Conservation (phyloP, 2,113 vertebrate genomes). For the Rana temporaria region DNA sequence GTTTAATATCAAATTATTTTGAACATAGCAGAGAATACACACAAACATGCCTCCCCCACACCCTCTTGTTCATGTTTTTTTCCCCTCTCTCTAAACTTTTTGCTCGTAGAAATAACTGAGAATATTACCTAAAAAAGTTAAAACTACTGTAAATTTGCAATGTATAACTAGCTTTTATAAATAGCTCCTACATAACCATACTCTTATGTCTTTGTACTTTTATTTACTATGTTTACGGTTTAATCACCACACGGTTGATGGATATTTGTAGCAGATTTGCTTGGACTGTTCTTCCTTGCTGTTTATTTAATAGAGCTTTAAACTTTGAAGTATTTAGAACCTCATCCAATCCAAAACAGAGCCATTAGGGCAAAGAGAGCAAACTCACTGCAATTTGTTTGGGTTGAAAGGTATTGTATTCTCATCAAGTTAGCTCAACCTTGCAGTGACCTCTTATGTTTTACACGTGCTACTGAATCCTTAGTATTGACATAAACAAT, state of each 20-base stretch:
- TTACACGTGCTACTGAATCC: not conserved
- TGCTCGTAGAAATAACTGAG: too few relatives aligned
- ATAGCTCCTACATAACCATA: too few relatives aligned
- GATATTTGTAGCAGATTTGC: conserved; percentile 18
- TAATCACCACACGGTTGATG: not conserved
- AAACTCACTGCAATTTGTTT: not conserved
- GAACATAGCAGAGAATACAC: too few relatives aligned
- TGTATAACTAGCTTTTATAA: too few relatives aligned
- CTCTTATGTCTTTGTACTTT: too few relatives aligned
- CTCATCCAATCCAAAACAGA: not conserved
- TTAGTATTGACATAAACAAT: not conserved
- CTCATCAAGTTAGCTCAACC: not conserved
- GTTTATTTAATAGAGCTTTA: conserved; percentile 9
- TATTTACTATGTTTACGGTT: too few relatives aligned
- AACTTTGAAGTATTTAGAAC: not conserved
- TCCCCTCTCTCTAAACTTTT: too few relatives aligned
- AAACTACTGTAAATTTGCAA: too few relatives aligned
- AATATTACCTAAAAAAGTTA: too few relatives aligned
- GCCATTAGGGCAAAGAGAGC: not conserved
- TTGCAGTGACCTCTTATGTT: not conserved
- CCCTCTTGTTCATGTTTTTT: too few relatives aligned
- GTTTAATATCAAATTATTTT: too few relatives aligned
- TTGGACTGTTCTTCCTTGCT: conserved; percentile 19
- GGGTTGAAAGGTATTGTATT: not conserved
- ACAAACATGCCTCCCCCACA: too few relatives aligned